These are phyloP conservation scores for Phortica magna DNA, from an alignment of 2,888 invertebrate genomes.

Conservation along the genomic window DNA sequence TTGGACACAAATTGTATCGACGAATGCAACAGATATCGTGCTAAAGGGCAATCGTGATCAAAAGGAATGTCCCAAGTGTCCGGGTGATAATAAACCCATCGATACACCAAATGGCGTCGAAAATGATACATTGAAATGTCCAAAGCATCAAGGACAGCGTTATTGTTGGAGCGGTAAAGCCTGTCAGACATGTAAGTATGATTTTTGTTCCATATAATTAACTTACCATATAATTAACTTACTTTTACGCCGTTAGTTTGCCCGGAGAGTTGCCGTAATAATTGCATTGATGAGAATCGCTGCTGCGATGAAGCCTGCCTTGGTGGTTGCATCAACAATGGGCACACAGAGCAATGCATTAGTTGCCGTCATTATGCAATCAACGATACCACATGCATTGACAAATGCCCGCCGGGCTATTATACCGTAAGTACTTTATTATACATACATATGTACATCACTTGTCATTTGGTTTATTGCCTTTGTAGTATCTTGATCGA, in stretches of 20 bases:
- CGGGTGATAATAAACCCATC: conserved; percentile 74
- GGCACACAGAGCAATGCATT: conserved; percentile 83
- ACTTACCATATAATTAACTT: no score
- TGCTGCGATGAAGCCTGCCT: conserved; percentile 92
- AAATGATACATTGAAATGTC: conserved; percentile 53
- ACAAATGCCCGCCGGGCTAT: conserved; percentile 82
- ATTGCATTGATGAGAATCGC: conserved; percentile 79
- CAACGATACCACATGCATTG: conserved; percentile 81
- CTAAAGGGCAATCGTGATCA: conserved; percentile 80
- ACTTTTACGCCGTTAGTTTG: conserved; percentile 80
- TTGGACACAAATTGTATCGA: conserved; percentile 88
- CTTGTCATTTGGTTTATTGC: no score
- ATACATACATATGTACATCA: no score
- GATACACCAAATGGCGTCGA: conserved; percentile 39
- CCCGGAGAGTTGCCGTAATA: conserved; percentile 80
- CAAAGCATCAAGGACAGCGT: conserved; percentile 56
- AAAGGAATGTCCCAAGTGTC: conserved; percentile 84
- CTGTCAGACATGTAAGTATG: conserved; percentile 83
- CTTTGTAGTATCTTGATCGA: conserved; percentile 87
- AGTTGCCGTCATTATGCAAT: conserved; percentile 89
- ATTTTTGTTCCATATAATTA: no score
- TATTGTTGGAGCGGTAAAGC: conserved; percentile 90
- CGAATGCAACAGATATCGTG: conserved; percentile 74
- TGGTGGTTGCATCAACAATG: conserved; percentile 87
- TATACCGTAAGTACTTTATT: conserved; percentile 79